A percentile compares a stretch with the other conserved stretches of the same genome.
Conservation (phyloP, 35 echinoderm and acorn worm species). For the Holothuria glaberrima region DNA sequence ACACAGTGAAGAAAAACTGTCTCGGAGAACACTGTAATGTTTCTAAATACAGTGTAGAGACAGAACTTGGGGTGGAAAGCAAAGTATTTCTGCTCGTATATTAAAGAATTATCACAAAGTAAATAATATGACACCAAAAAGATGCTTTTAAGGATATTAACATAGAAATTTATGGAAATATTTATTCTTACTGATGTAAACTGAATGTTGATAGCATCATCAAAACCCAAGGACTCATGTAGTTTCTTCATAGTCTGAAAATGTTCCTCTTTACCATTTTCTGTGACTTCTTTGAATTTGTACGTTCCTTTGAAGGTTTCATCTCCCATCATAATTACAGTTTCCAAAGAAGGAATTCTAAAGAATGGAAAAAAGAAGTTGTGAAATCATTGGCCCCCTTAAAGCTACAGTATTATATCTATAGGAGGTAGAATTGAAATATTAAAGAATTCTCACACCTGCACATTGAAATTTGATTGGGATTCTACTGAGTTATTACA, state of each 20-base stretch:
- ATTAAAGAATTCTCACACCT: too few relatives aligned
- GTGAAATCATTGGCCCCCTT: too few relatives aligned
- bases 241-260: constrained; percentile 22
- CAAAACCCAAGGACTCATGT: neutral
- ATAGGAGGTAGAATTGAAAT: too few relatives aligned
- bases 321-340: constrained; percentile 58
- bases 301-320: constrained; percentile 30
- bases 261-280: constrained; percentile 39
- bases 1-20: too few relatives aligned
- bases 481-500: too few relatives aligned
- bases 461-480: too few relatives aligned
- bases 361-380: neutral
- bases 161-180: neutral
- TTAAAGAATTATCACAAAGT: neutral
- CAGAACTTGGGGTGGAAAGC: too few relatives aligned
- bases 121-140: neutral
- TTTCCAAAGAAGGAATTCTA: constrained; percentile 43
- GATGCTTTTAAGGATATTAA: neutral
- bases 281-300: constrained; percentile 34
- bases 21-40: too few relatives aligned
- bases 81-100: too few relatives aligned
- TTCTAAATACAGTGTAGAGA: too few relatives aligned
- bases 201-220: constrained; percentile 53
- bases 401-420: too few relatives aligned
- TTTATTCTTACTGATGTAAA: constrained; percentile 53